Conservation (phyloP, 2,888 invertebrate species). For the Epistrophe grossulariae region DNA sequence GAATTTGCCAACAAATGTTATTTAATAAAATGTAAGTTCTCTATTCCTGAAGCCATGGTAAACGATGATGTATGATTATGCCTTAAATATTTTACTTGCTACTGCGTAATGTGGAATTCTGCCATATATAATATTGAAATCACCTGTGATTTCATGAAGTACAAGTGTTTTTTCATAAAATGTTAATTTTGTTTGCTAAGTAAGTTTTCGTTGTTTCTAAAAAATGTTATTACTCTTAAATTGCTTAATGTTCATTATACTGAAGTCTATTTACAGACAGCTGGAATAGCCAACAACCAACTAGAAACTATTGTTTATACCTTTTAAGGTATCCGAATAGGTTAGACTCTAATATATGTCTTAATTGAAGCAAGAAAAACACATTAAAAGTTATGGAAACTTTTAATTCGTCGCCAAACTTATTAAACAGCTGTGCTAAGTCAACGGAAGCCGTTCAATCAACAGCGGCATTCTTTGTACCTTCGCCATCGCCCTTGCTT, state of each 20-base stretch:
- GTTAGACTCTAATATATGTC: background rate
- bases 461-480: slow-evolving; percentile 78
- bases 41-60: background rate
- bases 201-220: background rate
- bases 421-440: slow-evolving; percentile 15
- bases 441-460: slow-evolving; percentile 48
- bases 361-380: background rate
- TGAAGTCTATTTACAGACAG: background rate
- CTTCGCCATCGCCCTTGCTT: slow-evolving; percentile 41
- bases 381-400: slow-evolving; percentile 42
- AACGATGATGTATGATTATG: background rate
- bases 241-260: background rate
- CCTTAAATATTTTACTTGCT: background rate
- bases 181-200: background rate
- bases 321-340: background rate
- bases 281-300: background rate
- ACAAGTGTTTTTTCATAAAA: background rate
- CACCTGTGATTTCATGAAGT: background rate
- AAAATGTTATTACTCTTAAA: background rate
- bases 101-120: background rate
- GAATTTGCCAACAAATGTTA: background rate
- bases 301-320: background rate
- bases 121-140: background rate
- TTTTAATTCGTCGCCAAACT: slow-evolving; percentile 45
- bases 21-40: background rate